Percentiles rank a stretch among this genome's conserved stretches.
phyloP scores from a whole-genome alignment of 2,797 vertebrate species.

The Gorsachius magnificus region DNA sequence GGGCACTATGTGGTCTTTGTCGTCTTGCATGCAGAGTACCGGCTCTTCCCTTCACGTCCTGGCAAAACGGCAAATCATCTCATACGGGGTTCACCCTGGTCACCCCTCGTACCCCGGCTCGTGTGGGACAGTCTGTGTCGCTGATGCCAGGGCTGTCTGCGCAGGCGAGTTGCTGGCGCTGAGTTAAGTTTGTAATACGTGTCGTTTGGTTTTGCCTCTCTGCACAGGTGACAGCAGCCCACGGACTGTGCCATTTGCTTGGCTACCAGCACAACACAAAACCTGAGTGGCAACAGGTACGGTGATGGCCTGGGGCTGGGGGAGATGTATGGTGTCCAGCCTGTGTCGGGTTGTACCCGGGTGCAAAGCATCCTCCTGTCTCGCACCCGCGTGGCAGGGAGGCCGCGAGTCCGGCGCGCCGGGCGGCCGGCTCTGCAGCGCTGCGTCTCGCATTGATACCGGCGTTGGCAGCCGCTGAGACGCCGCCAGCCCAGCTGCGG shows the following conservation, averaged over 20 bases:
- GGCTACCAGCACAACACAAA: slow-evolving; percentile 89
- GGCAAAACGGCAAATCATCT: background rate
- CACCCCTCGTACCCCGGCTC: fast-evolving
- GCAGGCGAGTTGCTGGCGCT: background rate
- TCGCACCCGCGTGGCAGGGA: fast-evolving
- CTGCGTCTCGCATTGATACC: fast-evolving
- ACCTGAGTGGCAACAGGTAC: slow-evolving; percentile 87
- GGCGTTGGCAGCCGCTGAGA: too few species aligned
- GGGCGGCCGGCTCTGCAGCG: background rate
- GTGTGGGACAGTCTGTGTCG: fast-evolving
- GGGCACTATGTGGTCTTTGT: too few species aligned
- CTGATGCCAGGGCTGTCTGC: too few species aligned
- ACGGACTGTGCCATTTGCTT: slow-evolving; percentile 93
- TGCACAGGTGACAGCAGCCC: slow-evolving; percentile 85
- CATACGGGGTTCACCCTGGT: too few species aligned
- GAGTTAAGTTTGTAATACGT: background rate
- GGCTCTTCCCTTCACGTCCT: background rate
- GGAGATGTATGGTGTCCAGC: too few species aligned
- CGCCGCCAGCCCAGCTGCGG: too few species aligned
- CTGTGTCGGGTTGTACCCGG: too few species aligned
- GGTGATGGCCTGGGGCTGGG: background rate
- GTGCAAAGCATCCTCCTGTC: background rate
- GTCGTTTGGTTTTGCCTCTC: background rate
- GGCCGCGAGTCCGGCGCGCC: too few species aligned
- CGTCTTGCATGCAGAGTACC: background rate